Evolutionary conservation across 37 sponge, comb jelly and placozoan genomes (phyloP).

Genomic region (Bolinopsis microptera): DNA sequence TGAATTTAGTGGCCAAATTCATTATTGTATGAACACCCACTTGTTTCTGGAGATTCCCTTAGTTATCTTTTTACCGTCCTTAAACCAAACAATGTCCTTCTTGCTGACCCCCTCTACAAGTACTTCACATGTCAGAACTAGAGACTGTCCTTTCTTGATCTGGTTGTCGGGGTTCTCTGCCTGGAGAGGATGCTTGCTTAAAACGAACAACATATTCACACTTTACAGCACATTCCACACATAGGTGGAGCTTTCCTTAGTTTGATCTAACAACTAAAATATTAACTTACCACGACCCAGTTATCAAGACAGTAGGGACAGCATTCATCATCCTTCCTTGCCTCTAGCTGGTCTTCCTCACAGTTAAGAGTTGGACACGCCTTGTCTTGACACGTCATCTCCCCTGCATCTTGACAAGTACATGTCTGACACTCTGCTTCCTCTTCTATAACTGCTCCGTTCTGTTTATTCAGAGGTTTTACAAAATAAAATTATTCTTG

Average conservation of each 20-base stretch:
- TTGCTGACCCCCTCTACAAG: neutral
- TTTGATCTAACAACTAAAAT: no score
- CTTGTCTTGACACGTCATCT: neutral
- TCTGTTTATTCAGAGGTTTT: no score
- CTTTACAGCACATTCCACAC: no score
- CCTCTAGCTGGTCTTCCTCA: neutral
- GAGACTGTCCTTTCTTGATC: neutral
- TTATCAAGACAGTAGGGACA: neutral
- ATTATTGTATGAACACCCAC: neutral
- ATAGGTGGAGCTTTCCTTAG: no score
- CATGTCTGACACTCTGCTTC: neutral
- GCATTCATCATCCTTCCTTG: neutral
- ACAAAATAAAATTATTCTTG: no score
- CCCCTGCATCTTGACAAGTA: neutral
- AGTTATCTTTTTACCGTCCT: neutral
- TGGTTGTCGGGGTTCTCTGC: neutral
- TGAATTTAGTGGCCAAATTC: no score
- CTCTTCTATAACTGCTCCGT: neutral
- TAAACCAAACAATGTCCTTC: neutral
- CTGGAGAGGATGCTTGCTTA: no score
- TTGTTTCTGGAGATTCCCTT: conserved; percentile 16
- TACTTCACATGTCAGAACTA: neutral
- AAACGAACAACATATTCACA: no score
- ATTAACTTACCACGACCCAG: conserved; percentile 33
- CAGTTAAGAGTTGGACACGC: neutral